Base-by-base conservation (phyloP, 2,888 invertebrate genomes). In the Drosophila neonasuta region DNA sequence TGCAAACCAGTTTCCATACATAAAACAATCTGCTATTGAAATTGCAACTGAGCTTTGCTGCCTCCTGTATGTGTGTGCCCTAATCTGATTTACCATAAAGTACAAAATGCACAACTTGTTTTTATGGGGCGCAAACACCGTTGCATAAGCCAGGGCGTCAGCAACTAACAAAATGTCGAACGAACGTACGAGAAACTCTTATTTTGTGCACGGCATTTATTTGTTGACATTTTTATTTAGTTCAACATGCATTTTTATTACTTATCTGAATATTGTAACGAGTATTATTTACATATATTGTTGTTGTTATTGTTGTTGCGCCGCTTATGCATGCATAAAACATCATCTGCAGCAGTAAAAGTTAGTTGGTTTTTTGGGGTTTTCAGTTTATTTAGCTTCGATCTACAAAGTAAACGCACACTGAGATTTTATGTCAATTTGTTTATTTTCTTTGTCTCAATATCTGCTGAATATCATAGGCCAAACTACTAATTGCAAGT, bases 31-130 rank as follows among this genome's bases (percentile, higher is more conserved):
- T 77, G 63, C 65, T 74, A 79, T 82, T 80, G 77, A 77, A 77
- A 77, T 82, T 82, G 65, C 65, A 67, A 71, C 77, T 29, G 71
- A 68, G 72, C 63, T 54, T 49, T 56, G 46, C 20, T n/a, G 24
- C 6, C 24, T 5, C 24, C 24, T 17, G 3, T 3, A 24, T 24
- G 24, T 24, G 24, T 24, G 24, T 24, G 24, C 58, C 57, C 56
- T 79, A 76, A 79, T 79, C 80, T 82, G 82, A 82, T 82, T 80
- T 77, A 80, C 71, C 61, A 71, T 74, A 69, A 82, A 68, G 68
- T 68, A 64, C 62, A 72, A 74, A 80, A 62, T 70, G 68, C 64
- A 80, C 72, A 64, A 62, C 60, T 68, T 59, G 56, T 32, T 44
- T 56, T 59, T 52, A 55, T 30, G 13, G 45, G 60, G 42, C 39